A percentile compares a stretch with the other conserved stretches of the same genome.
phyloP scores from a whole-genome alignment of 2,888 invertebrate genomes.

The Tetranychus piercei region DNA sequence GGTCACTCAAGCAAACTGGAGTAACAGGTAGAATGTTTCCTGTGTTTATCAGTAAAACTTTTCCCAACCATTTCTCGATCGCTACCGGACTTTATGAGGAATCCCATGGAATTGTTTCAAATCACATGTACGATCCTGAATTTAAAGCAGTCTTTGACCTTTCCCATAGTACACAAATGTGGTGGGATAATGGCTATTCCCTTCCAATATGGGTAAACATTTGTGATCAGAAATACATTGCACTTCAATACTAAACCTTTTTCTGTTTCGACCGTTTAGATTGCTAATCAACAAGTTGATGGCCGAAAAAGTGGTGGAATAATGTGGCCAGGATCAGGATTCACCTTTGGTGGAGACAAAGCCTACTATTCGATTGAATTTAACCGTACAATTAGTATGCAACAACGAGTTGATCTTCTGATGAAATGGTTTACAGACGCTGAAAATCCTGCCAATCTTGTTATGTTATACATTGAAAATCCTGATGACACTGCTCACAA shows the following conservation, averaged over 20 bases:
- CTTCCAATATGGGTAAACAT: slow-evolving; percentile 43
- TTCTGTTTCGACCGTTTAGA: slow-evolving; percentile 32
- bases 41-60: slow-evolving; percentile 44
- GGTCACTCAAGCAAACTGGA: slow-evolving; percentile 30
- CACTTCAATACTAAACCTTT: neutral
- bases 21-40: slow-evolving; percentile 29
- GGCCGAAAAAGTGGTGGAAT: slow-evolving; percentile 43
- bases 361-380: slow-evolving; percentile 31
- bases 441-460: slow-evolving; percentile 46
- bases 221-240: slow-evolving; percentile 23
- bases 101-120: slow-evolving; percentile 49
- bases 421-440: slow-evolving; percentile 43
- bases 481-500: slow-evolving; percentile 47
- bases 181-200: slow-evolving; percentile 40
- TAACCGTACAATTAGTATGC: slow-evolving; percentile 36
- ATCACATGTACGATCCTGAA: slow-evolving; percentile 41
- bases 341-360: slow-evolving; percentile 26
- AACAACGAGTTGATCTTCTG: slow-evolving; percentile 41
- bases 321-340: slow-evolving; percentile 49
- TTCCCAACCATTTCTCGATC: slow-evolving; percentile 53
- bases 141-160: slow-evolving; percentile 27
- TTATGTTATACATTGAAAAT: slow-evolving; percentile 49
- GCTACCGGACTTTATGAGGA: slow-evolving; percentile 50
- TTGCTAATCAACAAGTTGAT: slow-evolving; percentile 38
- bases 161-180: slow-evolving; percentile 35